Conservation (phyloP, 1,140 invertebrate species). For the Lasioglossum baleicum region DNA sequence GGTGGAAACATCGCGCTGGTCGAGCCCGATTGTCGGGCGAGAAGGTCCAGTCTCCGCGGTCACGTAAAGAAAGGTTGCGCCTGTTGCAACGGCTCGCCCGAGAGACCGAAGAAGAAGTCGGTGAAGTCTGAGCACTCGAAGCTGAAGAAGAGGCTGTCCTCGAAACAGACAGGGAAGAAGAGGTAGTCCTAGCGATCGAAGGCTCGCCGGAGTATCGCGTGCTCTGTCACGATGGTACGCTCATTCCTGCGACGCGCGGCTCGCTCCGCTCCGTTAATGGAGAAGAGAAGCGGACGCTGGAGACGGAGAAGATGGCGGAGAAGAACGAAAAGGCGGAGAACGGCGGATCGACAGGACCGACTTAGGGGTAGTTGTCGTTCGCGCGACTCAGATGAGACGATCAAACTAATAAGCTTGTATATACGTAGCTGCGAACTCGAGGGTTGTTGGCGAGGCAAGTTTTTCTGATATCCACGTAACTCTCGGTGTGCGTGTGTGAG, state of each 20-base stretch:
- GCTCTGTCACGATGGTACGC: conserved; percentile 20
- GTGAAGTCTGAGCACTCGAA: conserved; percentile 71
- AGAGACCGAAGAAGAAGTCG: conserved; percentile 74
- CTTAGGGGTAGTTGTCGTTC: background rate
- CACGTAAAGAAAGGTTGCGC: conserved; percentile 81
- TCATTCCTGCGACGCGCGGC: conserved; percentile 9
- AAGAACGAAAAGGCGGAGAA: background rate
- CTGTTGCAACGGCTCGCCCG: conserved; percentile 79
- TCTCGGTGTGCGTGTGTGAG: background rate
- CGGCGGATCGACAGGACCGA: background rate
- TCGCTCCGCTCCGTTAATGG: background rate
- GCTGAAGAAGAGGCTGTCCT: conserved; percentile 71
- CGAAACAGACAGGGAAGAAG: conserved; percentile 75
- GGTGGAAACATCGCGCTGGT: conserved; percentile 56
- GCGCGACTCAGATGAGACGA: background rate
- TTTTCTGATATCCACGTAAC: conserved; percentile 11
- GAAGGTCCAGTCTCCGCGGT: conserved; percentile 78
- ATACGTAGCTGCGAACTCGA: background rate
- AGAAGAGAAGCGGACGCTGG: background rate
- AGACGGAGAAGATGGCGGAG: background rate
- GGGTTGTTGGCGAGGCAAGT: conserved; percentile 10
- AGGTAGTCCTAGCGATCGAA: conserved; percentile 78
- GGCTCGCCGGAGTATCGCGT: conserved; percentile 55
- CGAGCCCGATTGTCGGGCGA: conserved; percentile 72
- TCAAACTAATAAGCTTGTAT: conserved; percentile 8